phyloP scores from a whole-genome alignment of 2,888 invertebrate genomes.

The Hylaea fasciaria region DNA sequence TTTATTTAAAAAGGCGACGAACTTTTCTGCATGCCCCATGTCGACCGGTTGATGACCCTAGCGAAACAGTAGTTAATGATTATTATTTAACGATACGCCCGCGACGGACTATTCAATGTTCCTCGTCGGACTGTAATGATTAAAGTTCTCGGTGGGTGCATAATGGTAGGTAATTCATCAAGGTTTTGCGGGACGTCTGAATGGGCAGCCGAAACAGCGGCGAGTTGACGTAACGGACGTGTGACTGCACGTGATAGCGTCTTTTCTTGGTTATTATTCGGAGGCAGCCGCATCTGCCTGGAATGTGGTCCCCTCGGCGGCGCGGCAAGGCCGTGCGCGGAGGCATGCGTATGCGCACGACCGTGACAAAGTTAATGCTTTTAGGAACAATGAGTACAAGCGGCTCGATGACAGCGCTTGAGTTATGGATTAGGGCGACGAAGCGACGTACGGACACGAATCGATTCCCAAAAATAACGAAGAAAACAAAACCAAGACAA shows the following conservation, averaged over 20 bases:
- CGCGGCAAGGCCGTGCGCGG: slow-evolving; percentile 58
- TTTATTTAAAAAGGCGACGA: slow-evolving; percentile 66
- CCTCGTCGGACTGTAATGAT: slow-evolving; percentile 33
- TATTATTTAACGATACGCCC: slow-evolving; percentile 29
- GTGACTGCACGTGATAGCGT: slow-evolving; percentile 45
- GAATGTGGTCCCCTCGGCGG: slow-evolving; percentile 52
- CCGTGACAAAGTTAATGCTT: slow-evolving; percentile 16
- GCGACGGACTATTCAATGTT: slow-evolving; percentile 44
- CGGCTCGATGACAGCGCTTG: slow-evolving; percentile 17
- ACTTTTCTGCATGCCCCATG: slow-evolving; percentile 69
- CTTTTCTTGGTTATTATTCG: slow-evolving; percentile 46
- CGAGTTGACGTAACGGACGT: slow-evolving; percentile 33
- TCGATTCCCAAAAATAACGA: slow-evolving; percentile 2
- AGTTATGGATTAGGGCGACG: slow-evolving; percentile 5
- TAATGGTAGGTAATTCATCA: slow-evolving; percentile 58
- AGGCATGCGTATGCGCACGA: slow-evolving; percentile 53
- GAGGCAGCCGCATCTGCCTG: slow-evolving; percentile 37
- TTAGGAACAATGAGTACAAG: slow-evolving; percentile 2
- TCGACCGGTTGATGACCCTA: slow-evolving; percentile 72
- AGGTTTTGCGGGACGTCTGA: slow-evolving; percentile 57
- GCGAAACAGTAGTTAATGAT: slow-evolving; percentile 35
- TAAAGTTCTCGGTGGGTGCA: slow-evolving; percentile 17
- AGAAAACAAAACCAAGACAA: neutral
- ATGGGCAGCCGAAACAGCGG: slow-evolving; percentile 51
- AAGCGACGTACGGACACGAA: slow-evolving; percentile 2